Base-by-base conservation (phyloP, 1,140 invertebrate species). In the Orius insidiosus region DNA sequence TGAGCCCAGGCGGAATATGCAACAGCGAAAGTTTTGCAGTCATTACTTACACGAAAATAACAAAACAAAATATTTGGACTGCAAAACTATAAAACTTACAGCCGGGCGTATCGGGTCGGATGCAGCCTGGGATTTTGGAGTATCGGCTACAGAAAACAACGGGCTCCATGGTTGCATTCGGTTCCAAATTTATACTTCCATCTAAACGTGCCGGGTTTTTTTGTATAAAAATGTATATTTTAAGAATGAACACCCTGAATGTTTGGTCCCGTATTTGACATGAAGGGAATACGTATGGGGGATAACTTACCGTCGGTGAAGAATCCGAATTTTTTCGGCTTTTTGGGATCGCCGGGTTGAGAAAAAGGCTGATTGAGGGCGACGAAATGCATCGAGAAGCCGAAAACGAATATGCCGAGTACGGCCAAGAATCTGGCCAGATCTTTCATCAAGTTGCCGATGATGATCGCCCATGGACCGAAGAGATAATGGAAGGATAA, bases 401-500 rank as follows among this genome's bases (percentile, higher is more conserved):
- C 95, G 60, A 94, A 84, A 51, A 98, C 86, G 65, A 98, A 99
- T 62, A 98, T 95, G 10, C 85, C 79, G 56, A 98, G 66, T 6
- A 99, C 94, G 15, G 94, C 93, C 46, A 98, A 69, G 66, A 99
- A 98, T 52, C 93, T 70, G 5, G 87, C 86, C 52, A 98, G 68
- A 65, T 98, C 81, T 64, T 87, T 87, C 71, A 88, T 83, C 36
- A 88, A 67, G 60, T 88, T 83, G 8, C 83, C 84, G 54, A 87
- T 88, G 58, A 88, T 88, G 51, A 88, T 88, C 11, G 84, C 84
- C 95, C 95, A 98, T 0, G 95, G 95, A n/a, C 95, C 95, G 59
- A 99, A 99, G 0, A 98, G 69, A 65, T 98, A 89, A 67, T 98
- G 95, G 62, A 99, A 98, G 5, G 93, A 96, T 14, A 94, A 63